Evolutionary conservation across 2,888 invertebrate species (phyloP).

Genomic region (Idaea biselata): DNA sequence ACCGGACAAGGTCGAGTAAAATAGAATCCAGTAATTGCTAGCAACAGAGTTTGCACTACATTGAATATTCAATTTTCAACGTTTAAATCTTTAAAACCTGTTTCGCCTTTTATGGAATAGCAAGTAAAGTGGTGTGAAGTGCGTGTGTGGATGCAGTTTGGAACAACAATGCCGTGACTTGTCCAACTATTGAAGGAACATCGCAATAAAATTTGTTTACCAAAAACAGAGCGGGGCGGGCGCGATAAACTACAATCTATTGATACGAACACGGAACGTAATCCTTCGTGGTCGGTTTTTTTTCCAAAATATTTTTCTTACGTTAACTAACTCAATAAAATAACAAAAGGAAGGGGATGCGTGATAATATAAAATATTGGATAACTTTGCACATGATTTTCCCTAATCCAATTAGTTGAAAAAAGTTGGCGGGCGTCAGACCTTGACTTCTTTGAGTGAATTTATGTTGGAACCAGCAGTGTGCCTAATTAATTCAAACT

Average conservation of each 20-base stretch:
- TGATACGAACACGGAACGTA: slow-evolving; percentile 44
- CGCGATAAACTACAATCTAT: slow-evolving; percentile 46
- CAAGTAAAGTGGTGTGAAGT: slow-evolving; percentile 48
- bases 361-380: slow-evolving; percentile 33
- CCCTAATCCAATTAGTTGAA: slow-evolving; percentile 26
- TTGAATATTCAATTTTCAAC: slow-evolving; percentile 15
- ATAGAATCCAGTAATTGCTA: slow-evolving; percentile 19
- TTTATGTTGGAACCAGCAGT: slow-evolving; percentile 23
- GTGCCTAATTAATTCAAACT: slow-evolving; percentile 1
- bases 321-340: slow-evolving; percentile 8
- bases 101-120: slow-evolving; percentile 21
- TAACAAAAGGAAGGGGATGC: slow-evolving; percentile 19
- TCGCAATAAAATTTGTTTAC: slow-evolving; percentile 64
- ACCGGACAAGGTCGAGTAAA: slow-evolving; percentile 26
- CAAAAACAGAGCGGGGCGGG: slow-evolving; percentile 36
- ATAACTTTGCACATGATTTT: slow-evolving; percentile 24
- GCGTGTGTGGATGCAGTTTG: slow-evolving; percentile 62
- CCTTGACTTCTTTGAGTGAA: slow-evolving; percentile 23
- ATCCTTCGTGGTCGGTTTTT: neutral
- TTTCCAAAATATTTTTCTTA: slow-evolving; percentile 7
- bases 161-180: slow-evolving; percentile 62
- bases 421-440: slow-evolving; percentile 21
- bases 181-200: slow-evolving; percentile 54
- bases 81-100: slow-evolving; percentile 8
- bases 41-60: slow-evolving; percentile 13